Base-by-base conservation (phyloP, 1,140 invertebrate species). In the Procambarus virginalis region DNA sequence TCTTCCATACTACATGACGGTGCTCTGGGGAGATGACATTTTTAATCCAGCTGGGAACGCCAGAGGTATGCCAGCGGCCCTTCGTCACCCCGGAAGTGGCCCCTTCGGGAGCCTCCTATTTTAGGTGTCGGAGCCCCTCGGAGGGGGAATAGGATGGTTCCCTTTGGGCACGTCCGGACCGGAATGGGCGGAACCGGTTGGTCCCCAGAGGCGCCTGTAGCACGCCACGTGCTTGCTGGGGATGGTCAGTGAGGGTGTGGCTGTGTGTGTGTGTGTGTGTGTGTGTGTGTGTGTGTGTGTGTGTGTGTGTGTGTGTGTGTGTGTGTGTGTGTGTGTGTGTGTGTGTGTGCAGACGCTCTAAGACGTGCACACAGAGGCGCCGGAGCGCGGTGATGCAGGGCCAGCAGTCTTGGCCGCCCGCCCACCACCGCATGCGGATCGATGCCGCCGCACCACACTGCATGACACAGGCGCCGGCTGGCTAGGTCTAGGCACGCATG, bases 381-480 rank as follows among this genome's bases (percentile, higher is more conserved):
- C 60, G 12, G 17, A 64, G 60, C 4, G 12, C 60, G 12, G 20
- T 20, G 12, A 64, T 64, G 60, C 14, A 64, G 60, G 17, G 60
- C 12, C 60, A 64, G 60, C 20, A 55, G 51, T 73, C 68, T 73
- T 34, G 68, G 78, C 60, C 4, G 49, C 49, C 20, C 12, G 78
- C 78, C 78, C 48, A 55, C 12, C 78, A 9, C 78, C 49, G 78
- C 78, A 80, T 80, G 78, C 4, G 78, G 58, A 80, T 80, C 78
- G 78, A 80, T 80, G 49, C 49, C 49, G 78, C 9, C 17, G 78
- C 49, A 55, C 49, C 49, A 80, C 49, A 80, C 49, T 80, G 78
- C 78, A 80, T 80, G 78, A 80, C 78, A 80, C 78, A 80, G 78
- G 78, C 78, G 78, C 78, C 78, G 49, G 49, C 49, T 17, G 12